Conservation (phyloP, 2,113 vertebrate species). For the Pithys albifrons region DNA sequence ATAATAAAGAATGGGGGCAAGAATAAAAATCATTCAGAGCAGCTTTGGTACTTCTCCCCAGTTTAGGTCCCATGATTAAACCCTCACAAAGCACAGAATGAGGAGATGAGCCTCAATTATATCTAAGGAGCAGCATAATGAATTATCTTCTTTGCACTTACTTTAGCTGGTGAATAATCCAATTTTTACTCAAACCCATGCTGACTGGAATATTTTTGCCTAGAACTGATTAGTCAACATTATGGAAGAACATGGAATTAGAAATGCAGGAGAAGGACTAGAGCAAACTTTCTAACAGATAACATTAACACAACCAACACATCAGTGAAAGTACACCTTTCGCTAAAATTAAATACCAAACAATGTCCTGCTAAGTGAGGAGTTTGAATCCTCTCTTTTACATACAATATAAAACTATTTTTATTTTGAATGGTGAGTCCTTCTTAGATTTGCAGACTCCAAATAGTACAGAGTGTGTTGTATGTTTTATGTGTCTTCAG, state of each 20-base stretch:
- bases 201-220: conserved; percentile 8
- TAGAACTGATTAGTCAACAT: conserved; percentile 3
- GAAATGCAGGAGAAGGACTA: neutral
- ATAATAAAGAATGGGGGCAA: neutral
- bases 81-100: conserved; percentile 26
- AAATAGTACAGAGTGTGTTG: neutral
- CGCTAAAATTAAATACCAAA: neutral
- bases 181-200: neutral
- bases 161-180: conserved; percentile 44
- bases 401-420: neutral
- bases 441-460: neutral
- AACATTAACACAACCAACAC: neutral
- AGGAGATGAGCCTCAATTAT: conserved; percentile 22
- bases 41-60: neutral
- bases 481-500: neutral
- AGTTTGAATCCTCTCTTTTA: neutral
- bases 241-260: neutral
- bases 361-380: neutral
- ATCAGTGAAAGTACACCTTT: neutral
- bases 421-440: neutral
- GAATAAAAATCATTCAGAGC: conserved; percentile 58
- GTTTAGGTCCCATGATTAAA: conserved; percentile 30
- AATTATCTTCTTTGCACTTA: neutral
- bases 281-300: neutral
- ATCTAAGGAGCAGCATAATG: conserved; percentile 30